These are phyloP conservation scores for Sceloporus tristichus DNA, from an alignment of 2,113 vertebrate genomes.

Conservation along the genomic window DNA sequence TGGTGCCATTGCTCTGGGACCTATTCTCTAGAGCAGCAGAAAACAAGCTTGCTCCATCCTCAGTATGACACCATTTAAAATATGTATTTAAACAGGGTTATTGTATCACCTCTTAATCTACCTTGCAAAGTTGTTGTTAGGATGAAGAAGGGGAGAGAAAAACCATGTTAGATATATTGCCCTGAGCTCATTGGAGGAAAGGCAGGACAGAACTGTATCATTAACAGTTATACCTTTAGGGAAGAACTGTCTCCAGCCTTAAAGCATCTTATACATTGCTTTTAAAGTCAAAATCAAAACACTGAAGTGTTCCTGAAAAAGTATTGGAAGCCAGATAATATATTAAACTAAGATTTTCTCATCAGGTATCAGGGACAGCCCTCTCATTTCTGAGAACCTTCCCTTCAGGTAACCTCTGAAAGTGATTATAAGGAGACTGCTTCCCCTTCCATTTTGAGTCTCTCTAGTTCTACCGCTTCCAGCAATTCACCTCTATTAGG, in stretches of 20 bases:
- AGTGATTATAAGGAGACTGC: constrained; percentile 18
- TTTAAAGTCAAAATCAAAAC: constrained; percentile 18
- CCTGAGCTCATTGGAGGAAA: too few relatives aligned
- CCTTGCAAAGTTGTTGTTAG: too few relatives aligned
- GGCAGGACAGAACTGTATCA: too few relatives aligned
- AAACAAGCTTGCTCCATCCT: too few relatives aligned
- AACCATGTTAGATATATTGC: too few relatives aligned
- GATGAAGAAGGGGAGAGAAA: too few relatives aligned
- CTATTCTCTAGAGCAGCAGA: too few relatives aligned
- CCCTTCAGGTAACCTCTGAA: constrained; percentile 18
- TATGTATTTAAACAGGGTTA: too few relatives aligned
- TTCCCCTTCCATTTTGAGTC: constrained; percentile 6
- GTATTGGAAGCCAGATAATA: not conserved
- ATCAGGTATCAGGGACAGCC: not conserved
- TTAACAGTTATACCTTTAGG: too few relatives aligned
- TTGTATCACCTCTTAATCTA: too few relatives aligned
- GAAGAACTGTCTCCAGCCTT: not conserved
- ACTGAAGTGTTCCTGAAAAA: not conserved
- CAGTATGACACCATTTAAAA: too few relatives aligned
- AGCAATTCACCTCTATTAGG: constrained; percentile 20
- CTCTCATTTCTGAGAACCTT: not conserved
- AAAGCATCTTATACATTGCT: not conserved
- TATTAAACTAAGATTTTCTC: not conserved
- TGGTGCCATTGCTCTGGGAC: too few relatives aligned
- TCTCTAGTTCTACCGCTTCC: not conserved